phyloP scores from a whole-genome alignment of 2,888 invertebrate species.

The Apamea monoglypha region DNA sequence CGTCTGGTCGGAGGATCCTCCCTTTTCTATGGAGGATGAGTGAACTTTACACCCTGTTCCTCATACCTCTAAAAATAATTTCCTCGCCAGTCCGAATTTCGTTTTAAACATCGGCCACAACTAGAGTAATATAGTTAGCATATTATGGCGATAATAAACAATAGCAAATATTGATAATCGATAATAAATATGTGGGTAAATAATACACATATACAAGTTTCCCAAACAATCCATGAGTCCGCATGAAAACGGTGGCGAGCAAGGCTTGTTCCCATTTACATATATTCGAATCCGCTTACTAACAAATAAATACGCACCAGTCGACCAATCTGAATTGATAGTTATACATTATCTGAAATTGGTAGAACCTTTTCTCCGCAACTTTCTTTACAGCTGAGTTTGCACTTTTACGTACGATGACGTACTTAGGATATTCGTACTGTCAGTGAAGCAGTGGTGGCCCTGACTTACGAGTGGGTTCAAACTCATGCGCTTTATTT shows the following conservation, averaged over 20 bases:
- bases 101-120: neutral
- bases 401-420: neutral
- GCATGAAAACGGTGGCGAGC: conserved; percentile 3
- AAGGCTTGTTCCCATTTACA: conserved; percentile 5
- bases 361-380: neutral
- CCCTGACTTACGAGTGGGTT: too few relatives aligned
- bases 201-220: neutral
- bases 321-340: conserved; percentile 5
- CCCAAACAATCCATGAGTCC: neutral
- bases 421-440: neutral
- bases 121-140: neutral
- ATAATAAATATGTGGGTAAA: neutral
- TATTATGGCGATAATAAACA: neutral
- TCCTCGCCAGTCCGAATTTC: neutral
- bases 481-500: too few relatives aligned
- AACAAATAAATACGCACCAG: conserved; percentile 4
- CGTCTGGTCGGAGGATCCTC: too few relatives aligned
- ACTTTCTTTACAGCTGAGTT: neutral
- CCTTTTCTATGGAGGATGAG: too few relatives aligned
- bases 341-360: conserved; percentile 4
- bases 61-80: too few relatives aligned
- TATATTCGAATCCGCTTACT: conserved; percentile 41
- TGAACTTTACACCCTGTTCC: too few relatives aligned
- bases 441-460: neutral
- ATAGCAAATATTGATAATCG: neutral